Conservation (phyloP, 2,113 vertebrate genomes). For the Protobothrops mucrosquamatus region DNA sequence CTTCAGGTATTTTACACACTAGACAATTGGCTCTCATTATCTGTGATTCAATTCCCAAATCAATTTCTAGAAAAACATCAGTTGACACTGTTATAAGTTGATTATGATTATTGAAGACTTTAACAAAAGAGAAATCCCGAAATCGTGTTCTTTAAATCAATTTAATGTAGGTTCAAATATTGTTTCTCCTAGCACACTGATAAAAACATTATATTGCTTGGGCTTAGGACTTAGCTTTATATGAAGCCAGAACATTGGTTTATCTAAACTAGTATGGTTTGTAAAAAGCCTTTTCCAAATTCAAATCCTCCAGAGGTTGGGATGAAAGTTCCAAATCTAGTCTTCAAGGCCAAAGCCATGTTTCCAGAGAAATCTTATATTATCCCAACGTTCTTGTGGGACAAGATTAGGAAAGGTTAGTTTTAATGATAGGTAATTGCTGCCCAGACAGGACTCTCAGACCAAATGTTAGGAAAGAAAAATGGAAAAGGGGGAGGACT, state of each 20-base stretch:
- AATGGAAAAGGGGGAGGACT: neutral
- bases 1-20: conserved; percentile 4
- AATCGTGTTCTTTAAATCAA: neutral
- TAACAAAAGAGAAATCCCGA: conserved; percentile 9
- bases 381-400: neutral
- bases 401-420: neutral
- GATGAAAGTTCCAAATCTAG: neutral
- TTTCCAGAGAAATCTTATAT: neutral
- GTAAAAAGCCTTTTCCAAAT: neutral
- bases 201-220: neutral
- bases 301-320: neutral
- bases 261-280: neutral
- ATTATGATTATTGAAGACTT: conserved; percentile 10
- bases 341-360: neutral
- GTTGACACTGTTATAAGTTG: neutral
- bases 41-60: conserved; percentile 34
- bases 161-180: neutral
- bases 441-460: neutral
- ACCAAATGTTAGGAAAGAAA: neutral
- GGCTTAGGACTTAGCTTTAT: neutral
- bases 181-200: neutral
- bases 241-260: neutral
- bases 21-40: conserved; percentile 9
- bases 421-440: neutral
- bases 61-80: conserved; percentile 16